Conservation (phyloP, 2,113 vertebrate species). For the Dromiciops gliroides region DNA sequence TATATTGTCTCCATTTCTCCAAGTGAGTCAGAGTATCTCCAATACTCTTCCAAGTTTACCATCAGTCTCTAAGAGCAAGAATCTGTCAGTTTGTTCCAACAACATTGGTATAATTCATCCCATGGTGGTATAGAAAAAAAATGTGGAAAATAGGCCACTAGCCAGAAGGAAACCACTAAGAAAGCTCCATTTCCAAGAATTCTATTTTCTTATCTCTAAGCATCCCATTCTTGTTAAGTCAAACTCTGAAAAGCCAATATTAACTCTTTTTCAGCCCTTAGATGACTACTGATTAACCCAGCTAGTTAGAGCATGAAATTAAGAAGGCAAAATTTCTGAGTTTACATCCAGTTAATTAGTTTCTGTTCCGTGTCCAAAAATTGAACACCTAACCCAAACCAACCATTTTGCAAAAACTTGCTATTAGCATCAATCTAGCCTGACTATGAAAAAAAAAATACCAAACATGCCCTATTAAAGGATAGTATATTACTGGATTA, state of each 20-base stretch:
- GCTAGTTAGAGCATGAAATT: slow-evolving; percentile 47
- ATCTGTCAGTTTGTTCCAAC: slow-evolving; percentile 35
- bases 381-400: neutral
- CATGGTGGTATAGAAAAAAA: neutral
- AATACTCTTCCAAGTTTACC: slow-evolving; percentile 30
- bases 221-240: neutral
- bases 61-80: neutral
- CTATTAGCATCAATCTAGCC: neutral
- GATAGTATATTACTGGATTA: neutral
- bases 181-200: neutral
- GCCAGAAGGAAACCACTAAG: neutral
- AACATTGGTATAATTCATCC: neutral
- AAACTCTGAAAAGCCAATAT: neutral
- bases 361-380: neutral
- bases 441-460: neutral
- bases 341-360: neutral
- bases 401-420: neutral
- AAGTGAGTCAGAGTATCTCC: slow-evolving; percentile 51
- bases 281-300: neutral
- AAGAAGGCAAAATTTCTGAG: slow-evolving; percentile 38
- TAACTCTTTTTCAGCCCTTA: slow-evolving; percentile 11
- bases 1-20: slow-evolving; percentile 28
- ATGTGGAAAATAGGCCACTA: neutral
- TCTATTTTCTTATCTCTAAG: neutral
- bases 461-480: neutral